Evolutionary conservation across 2,888 invertebrate genomes (phyloP).

Genomic region (Tanypteryx hageni): DNA sequence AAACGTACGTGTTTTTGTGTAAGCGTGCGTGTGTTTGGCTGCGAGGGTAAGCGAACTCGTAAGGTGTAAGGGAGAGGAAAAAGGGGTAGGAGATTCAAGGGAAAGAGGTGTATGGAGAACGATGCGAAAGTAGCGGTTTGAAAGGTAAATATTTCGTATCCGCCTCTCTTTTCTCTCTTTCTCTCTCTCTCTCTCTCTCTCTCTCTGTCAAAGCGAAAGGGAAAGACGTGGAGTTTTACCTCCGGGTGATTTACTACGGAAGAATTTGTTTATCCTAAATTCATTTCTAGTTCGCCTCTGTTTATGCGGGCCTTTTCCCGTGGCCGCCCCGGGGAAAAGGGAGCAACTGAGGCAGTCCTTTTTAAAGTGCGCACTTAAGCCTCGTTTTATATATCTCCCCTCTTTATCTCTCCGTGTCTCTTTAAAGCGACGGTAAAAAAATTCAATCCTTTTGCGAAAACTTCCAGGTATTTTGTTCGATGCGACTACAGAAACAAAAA

Average conservation of each 20-base stretch:
- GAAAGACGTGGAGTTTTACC: not conserved
- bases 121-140: too few species aligned
- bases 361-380: not conserved
- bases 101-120: too few species aligned
- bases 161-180: slow-evolving; percentile 52
- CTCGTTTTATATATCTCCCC: not conserved
- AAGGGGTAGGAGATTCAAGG: too few species aligned
- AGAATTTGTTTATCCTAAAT: not conserved
- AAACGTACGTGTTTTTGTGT: too few species aligned
- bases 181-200: not conserved
- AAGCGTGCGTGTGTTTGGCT: too few species aligned
- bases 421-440: not conserved
- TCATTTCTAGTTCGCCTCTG: slow-evolving; percentile 21
- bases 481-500: not conserved
- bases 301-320: not conserved
- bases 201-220: not conserved
- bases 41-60: too few species aligned
- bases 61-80: too few species aligned
- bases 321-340: not conserved
- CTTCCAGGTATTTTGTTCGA: not conserved
- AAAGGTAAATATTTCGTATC: too few species aligned
- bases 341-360: not conserved
- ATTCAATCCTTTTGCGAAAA: not conserved
- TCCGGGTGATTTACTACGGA: slow-evolving; percentile 6
- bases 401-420: not conserved